A percentile compares a stretch with the other conserved stretches of the same genome.
phyloP scores from a whole-genome alignment of 2,113 vertebrate species.

The Lophius piscatorius region DNA sequence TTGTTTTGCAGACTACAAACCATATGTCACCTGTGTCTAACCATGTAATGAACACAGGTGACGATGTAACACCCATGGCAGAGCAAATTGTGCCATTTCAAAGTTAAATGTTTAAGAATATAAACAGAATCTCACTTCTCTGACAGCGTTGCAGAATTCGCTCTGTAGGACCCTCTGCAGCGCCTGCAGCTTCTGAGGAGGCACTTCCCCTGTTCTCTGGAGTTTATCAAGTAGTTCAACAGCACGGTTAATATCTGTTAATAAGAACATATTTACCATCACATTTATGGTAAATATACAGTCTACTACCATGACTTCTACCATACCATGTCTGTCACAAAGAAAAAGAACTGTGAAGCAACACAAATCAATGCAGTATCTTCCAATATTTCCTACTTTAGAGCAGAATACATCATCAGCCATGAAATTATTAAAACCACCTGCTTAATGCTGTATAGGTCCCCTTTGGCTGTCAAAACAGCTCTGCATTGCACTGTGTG shows the following conservation, averaged over 20 bases:
- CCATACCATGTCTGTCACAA: no score
- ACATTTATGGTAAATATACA: no score
- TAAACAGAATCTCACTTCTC: slow-evolving; percentile 84
- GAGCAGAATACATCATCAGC: no score
- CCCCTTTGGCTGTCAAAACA: no score
- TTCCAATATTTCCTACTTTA: not conserved
- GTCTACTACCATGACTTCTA: no score
- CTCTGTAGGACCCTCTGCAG: slow-evolving; percentile 97
- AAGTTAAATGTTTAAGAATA: not conserved
- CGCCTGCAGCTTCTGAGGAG: slow-evolving; percentile 96
- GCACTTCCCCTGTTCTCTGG: slow-evolving; percentile 95
- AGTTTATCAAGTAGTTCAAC: slow-evolving; percentile 97
- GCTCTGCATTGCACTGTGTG: no score
- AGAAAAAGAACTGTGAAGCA: not conserved
- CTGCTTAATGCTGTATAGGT: no score
- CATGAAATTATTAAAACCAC: no score
- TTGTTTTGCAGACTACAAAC: no score
- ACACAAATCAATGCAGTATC: not conserved
- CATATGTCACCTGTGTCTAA: no score
- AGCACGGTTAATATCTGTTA: slow-evolving; percentile 93
- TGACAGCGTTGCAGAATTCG: slow-evolving; percentile 97
- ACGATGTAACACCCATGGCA: no score
- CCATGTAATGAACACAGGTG: no score
- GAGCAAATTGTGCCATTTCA: not conserved
- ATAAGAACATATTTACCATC: slow-evolving; percentile 10